Percentiles rank a stretch among this genome's conserved stretches.
These are phyloP conservation scores for Plebejus anna DNA, from an alignment of 2,888 invertebrate species.

Conservation along the genomic window DNA sequence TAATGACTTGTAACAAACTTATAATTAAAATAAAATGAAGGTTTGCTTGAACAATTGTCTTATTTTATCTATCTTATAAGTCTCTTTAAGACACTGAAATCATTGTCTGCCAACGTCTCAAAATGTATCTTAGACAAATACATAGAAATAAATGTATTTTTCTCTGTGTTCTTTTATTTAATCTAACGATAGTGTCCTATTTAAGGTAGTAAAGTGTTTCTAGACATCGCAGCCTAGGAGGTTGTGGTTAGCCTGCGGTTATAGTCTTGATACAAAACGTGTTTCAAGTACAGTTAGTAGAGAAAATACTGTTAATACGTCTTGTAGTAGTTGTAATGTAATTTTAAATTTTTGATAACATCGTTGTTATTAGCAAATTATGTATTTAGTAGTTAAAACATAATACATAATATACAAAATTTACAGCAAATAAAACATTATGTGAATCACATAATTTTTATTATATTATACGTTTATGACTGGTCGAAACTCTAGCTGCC, in stretches of 20 bases:
- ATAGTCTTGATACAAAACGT: not conserved
- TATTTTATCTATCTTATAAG: not conserved
- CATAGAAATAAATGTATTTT: not conserved
- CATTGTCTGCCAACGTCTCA: not conserved
- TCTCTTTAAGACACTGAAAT: not conserved
- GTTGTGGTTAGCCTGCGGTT: conserved; percentile 14
- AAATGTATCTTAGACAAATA: not conserved
- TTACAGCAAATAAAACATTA: too few relatives aligned
- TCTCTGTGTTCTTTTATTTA: not conserved
- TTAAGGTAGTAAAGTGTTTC: not conserved
- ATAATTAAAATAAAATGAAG: conserved; percentile 11
- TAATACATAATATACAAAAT: too few relatives aligned
- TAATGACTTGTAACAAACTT: not conserved
- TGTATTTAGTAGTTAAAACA: too few relatives aligned
- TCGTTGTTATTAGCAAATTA: too few relatives aligned
- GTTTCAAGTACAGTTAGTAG: not conserved
- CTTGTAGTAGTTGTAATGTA: too few relatives aligned
- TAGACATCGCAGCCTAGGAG: not conserved
- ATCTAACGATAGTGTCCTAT: not conserved
- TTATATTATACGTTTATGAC: too few relatives aligned
- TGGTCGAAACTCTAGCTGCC: too few relatives aligned
- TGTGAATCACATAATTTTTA: too few relatives aligned
- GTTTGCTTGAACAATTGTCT: not conserved
- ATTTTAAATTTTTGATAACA: too few relatives aligned
- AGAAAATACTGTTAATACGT: not conserved